Evolutionary conservation across 2,797 vertebrate genomes (phyloP).

Genomic region (Lophura swinhoii): DNA sequence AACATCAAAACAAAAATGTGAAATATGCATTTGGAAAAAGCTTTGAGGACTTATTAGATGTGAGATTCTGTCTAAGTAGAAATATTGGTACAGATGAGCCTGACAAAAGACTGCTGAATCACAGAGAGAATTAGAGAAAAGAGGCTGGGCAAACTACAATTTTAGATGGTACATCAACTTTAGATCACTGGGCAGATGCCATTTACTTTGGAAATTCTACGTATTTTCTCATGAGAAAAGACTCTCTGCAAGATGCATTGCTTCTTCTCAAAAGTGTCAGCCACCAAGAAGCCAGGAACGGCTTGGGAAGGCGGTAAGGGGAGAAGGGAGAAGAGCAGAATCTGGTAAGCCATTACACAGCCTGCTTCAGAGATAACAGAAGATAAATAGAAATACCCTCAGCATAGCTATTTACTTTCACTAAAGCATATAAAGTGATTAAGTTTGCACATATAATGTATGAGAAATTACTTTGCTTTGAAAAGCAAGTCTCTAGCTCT

Average conservation of each 20-base stretch:
- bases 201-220: neutral
- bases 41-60: neutral
- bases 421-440: neutral
- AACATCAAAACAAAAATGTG: neutral
- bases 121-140: neutral
- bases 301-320: neutral
- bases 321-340: neutral
- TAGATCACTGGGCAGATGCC: neutral
- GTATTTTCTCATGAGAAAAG: constrained; percentile 38
- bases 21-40: neutral
- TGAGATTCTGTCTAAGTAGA: neutral
- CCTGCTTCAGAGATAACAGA: neutral
- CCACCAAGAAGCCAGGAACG: neutral
- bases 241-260: neutral
- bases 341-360: fast-evolving
- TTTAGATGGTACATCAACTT: neutral
- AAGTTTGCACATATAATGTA: neutral
- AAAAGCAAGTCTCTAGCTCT: neutral
- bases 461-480: neutral
- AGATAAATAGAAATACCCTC: neutral
- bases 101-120: neutral
- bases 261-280: neutral
- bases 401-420: neutral
- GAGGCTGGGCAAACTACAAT: neutral
- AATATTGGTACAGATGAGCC: neutral